Conservation (phyloP, 64 coral and sea anemone genomes). For the Catalaphyllia jardinei region DNA sequence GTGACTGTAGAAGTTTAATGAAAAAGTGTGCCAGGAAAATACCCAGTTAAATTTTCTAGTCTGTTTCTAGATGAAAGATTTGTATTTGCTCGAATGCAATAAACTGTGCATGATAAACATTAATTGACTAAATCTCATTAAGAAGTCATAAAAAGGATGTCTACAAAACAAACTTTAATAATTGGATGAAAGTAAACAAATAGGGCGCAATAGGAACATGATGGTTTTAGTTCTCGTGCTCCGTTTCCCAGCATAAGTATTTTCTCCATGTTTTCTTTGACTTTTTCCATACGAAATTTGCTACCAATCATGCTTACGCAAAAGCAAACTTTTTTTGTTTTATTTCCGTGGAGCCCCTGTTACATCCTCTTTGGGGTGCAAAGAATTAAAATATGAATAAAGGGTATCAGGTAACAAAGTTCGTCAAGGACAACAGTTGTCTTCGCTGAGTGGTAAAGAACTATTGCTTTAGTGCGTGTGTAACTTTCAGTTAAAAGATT, state of each 20-base stretch:
- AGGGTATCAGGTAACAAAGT: neutral
- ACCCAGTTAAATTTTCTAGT: neutral
- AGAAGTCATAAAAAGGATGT: slow-evolving; percentile 15
- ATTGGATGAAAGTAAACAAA: neutral
- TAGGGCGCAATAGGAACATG: neutral
- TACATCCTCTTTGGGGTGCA: neutral
- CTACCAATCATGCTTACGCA: neutral
- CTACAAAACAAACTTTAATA: slow-evolving; percentile 2
- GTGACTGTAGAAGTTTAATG: neutral
- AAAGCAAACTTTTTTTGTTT: neutral
- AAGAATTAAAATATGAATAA: slow-evolving; percentile 20
- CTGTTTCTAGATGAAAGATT: neutral
- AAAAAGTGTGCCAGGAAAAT: neutral
- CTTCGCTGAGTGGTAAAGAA: neutral
- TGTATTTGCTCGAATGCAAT: slow-evolving; percentile 4
- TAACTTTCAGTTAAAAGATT: slow-evolving; percentile 4
- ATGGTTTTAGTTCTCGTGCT: neutral
- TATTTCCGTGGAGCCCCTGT: slow-evolving; percentile 4
- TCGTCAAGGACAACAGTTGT: neutral
- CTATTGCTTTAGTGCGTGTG: neutral
- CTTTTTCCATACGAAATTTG: neutral
- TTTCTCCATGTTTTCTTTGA: neutral
- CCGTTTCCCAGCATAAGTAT: no score
- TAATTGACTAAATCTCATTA: slow-evolving; percentile 32
- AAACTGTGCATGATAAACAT: neutral